Evolutionary conservation across 2,113 vertebrate genomes (phyloP), one percentile per base, ranked within the genome.

Genomic region (Nothocercus nigrocapillus): DNA sequence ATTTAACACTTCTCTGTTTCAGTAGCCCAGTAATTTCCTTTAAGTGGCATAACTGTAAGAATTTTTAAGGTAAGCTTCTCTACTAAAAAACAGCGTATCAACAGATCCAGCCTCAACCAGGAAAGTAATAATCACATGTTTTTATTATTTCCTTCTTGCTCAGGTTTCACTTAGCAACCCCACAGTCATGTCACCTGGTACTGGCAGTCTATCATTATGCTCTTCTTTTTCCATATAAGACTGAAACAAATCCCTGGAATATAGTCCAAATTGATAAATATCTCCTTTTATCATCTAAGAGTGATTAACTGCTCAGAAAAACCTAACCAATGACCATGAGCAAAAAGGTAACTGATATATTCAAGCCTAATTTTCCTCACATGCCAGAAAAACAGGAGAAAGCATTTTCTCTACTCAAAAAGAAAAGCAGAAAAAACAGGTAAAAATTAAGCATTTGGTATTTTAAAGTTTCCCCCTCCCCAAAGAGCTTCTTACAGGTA

Each of bases 1-100:
- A 95, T 10, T 66, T 28, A 86, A 47, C 8, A 32, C 4, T 18
- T 75, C 47, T 75, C 64, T 80, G 5, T 5, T 74, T 45, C 0
- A 0, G 38, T 64, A 36, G 32, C 73, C 62, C 11, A 51, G 8
- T 81, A 8, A 28, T 6, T 58, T 77, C 49, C 49, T 62, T 85
- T 40, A 70, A 1, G 1, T 5, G 34, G 49, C 0, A 0, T 4
- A 56, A 85, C 4, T 30, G 3, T 19, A 90, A 34, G 30, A 42
- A 44, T 40, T 7, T 56, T 20, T 5, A 78, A 17, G 20, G 75
- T 28, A 42, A 81, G 8, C 8, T 85, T 56, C 76, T 70, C 59
- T 34, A 51, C 9, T 90, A 54, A 47, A 49, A 49, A 66, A 86
- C 11, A 21, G 19, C 49, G 53, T 38, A 49, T 32, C 38, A 62